Conservation (phyloP, 1,140 invertebrate species). For the Drosophila kanapiae region DNA sequence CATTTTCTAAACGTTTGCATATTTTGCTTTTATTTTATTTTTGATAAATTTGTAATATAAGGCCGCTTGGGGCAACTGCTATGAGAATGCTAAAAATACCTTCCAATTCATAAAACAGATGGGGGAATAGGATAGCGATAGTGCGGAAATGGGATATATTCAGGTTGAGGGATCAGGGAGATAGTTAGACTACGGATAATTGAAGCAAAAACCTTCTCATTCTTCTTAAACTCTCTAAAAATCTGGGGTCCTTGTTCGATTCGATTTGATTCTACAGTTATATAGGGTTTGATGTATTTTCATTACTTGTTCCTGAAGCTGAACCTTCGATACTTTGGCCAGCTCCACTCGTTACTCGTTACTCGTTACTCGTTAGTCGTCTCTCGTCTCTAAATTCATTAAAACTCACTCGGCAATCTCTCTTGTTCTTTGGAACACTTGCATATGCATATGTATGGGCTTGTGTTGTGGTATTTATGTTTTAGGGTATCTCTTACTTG, state of each 20-base stretch:
- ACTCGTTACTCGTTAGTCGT: not conserved
- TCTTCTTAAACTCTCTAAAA: slow-evolving; percentile 27
- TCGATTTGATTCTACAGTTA: slow-evolving; percentile 13
- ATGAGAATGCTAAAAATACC: slow-evolving; percentile 53
- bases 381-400: slow-evolving; percentile 58
- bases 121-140: slow-evolving; percentile 5
- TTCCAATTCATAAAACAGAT: slow-evolving; percentile 23
- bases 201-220: slow-evolving; percentile 34
- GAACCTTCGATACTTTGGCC: not conserved
- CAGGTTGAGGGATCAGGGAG: slow-evolving; percentile 1
- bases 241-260: slow-evolving; percentile 12
- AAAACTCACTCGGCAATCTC: slow-evolving; percentile 58
- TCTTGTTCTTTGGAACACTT: slow-evolving; percentile 55
- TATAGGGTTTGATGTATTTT: not conserved
- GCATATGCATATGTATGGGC: slow-evolving; percentile 44
- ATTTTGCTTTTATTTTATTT: not conserved
- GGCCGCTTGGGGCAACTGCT: slow-evolving; percentile 77
- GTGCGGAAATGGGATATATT: slow-evolving; percentile 1
- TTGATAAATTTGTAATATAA: slow-evolving; percentile 57
- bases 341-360: not conserved
- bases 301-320: not conserved
- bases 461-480: slow-evolving; percentile 17
- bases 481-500: slow-evolving; percentile 22
- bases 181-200: slow-evolving; percentile 48
- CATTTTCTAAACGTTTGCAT: slow-evolving; percentile 33